A percentile compares a stretch with the other conserved stretches of the same genome.
Evolutionary conservation across 2,113 vertebrate genomes (phyloP).

Genomic region (Dipodomys ordii): DNA sequence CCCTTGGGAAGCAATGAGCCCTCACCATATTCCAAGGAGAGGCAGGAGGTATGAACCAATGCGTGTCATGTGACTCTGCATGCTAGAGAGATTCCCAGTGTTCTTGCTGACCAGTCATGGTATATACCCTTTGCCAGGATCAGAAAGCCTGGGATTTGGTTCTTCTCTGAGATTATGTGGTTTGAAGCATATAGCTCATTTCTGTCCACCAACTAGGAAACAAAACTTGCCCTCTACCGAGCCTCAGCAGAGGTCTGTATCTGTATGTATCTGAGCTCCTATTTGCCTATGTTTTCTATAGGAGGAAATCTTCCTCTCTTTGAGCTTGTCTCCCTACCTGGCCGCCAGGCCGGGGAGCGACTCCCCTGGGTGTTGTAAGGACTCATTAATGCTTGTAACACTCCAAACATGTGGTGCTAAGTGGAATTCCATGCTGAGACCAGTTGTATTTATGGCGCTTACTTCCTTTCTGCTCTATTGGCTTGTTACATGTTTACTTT

Average conservation of each 20-base stretch:
- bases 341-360: constrained; percentile 50
- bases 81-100: too few species aligned
- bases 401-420: constrained; percentile 76
- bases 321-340: constrained; percentile 64
- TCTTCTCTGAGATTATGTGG: not conserved
- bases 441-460: constrained; percentile 66
- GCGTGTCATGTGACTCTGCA: not conserved
- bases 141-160: not conserved
- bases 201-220: not conserved
- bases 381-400: constrained; percentile 76
- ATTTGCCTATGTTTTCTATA: not conserved
- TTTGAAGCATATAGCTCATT: not conserved
- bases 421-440: constrained; percentile 79
- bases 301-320: constrained; percentile 10
- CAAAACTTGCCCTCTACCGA: not conserved
- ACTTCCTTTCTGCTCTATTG: constrained; percentile 81
- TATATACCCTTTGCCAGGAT: not conserved
- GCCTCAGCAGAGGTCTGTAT: not conserved
- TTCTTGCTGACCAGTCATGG: too few species aligned
- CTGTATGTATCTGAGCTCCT: not conserved
- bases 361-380: constrained; percentile 76
- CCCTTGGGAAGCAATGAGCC: not conserved
- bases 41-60: not conserved
- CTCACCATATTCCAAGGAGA: not conserved
- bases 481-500: constrained; percentile 81